Conservation (phyloP, 2,888 invertebrate species). For the Rambutsinella grinnellia region DNA sequence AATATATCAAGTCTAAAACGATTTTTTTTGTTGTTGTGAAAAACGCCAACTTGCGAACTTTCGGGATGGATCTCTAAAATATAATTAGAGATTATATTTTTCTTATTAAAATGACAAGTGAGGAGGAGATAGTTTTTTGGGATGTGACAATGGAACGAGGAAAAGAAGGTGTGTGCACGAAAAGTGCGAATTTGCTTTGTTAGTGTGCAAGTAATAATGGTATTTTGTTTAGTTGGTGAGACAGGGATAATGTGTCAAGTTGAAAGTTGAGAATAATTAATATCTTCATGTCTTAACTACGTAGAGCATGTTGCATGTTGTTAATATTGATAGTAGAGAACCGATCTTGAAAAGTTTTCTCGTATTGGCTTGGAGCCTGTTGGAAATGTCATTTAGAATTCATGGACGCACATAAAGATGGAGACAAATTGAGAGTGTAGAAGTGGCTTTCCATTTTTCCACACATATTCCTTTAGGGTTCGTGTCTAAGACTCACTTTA, state of each 20-base stretch:
- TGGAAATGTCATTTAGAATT: constrained; percentile 24
- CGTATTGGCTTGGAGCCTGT: constrained; percentile 4
- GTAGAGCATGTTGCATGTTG: neutral
- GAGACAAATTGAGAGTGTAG: neutral
- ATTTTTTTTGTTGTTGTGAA: too few relatives aligned
- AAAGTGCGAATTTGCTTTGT: neutral
- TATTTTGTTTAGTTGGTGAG: neutral
- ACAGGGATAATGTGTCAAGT: constrained; percentile 39
- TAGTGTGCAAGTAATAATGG: neutral
- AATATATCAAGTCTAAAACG: too few relatives aligned
- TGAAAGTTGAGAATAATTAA: constrained; percentile 22
- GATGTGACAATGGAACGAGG: neutral
- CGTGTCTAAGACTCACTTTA: neutral
- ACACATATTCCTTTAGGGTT: too few relatives aligned
- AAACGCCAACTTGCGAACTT: too few relatives aligned
- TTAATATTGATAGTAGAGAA: neutral
- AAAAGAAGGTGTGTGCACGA: neutral
- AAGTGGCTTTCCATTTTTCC: neutral
- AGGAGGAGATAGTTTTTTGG: neutral
- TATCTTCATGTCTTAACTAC: constrained; percentile 11
- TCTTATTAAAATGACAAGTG: neutral
- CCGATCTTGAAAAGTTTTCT: neutral
- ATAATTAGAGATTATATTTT: too few relatives aligned
- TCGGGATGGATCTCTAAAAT: too few relatives aligned
- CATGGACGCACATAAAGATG: neutral